Evolutionary conservation across 2,888 invertebrate species (phyloP).

Genomic region (Lochmaea crataegi): DNA sequence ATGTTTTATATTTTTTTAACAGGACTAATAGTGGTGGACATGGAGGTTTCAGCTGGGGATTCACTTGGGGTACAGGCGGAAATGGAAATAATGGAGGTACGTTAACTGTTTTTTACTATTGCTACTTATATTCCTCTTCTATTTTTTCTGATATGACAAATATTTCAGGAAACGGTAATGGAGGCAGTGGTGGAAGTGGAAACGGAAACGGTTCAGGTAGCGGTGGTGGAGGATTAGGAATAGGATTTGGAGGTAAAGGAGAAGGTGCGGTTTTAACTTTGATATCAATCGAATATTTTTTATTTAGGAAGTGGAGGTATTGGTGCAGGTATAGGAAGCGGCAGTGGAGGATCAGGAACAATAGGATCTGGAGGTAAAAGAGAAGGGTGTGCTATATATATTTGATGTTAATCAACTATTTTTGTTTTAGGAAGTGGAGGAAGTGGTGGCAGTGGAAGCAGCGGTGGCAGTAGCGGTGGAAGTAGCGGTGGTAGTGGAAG

Average conservation of each 20-base stretch:
- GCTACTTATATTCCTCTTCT: no score
- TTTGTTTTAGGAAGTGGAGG: background rate
- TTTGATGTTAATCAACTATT: background rate
- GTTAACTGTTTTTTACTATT: background rate
- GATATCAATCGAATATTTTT: background rate
- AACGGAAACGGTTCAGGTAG: background rate
- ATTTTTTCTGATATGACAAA: background rate
- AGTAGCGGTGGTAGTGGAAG: background rate
- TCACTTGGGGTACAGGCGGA: no score
- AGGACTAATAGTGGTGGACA: no score
- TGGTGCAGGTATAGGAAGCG: background rate
- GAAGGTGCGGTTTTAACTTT: background rate
- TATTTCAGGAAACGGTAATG: conserved; percentile 8
- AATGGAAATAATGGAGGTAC: background rate
- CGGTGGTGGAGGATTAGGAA: background rate
- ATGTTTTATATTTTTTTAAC: no score
- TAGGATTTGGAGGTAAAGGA: background rate
- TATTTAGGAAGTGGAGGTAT: background rate
- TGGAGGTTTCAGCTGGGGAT: no score
- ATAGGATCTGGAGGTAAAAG: background rate
- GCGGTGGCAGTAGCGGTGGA: no score
- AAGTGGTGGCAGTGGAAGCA: background rate
- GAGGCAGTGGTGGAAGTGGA: background rate
- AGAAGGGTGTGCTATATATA: background rate
- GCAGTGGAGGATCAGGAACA: background rate